Evolutionary conservation across 2,797 vertebrate genomes (phyloP).

Genomic region (Ctenochaetus hawaiiensis): DNA sequence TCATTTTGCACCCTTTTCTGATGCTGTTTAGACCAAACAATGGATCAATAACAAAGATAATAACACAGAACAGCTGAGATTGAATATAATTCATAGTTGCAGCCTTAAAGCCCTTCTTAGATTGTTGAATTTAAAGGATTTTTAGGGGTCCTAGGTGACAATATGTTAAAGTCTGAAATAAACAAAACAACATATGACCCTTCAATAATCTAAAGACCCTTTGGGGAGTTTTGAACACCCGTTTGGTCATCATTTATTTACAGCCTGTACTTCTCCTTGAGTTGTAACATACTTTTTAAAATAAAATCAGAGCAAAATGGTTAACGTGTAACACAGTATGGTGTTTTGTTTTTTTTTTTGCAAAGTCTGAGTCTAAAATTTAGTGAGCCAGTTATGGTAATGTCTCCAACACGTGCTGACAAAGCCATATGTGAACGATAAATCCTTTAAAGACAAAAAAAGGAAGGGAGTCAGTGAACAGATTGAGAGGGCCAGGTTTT

Average conservation of each 20-base stretch:
- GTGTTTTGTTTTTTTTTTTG: neutral
- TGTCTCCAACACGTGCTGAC: constrained; percentile 28
- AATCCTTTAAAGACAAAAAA: constrained; percentile 20
- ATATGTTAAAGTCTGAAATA: neutral
- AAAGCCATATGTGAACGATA: constrained; percentile 33
- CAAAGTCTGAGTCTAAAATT: neutral
- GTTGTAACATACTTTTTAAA: too few relatives aligned
- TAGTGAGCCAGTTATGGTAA: neutral
- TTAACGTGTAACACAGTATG: too few relatives aligned
- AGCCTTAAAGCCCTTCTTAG: neutral
- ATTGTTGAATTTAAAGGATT: neutral
- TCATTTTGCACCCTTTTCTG: neutral
- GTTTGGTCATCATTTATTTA: neutral
- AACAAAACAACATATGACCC: neutral
- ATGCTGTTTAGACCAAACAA: neutral
- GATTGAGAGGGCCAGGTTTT: constrained; percentile 56
- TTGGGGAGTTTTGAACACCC: too few relatives aligned
- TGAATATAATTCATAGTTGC: neutral
- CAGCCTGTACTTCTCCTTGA: neutral
- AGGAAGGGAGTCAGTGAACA: constrained; percentile 40
- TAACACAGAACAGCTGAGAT: neutral
- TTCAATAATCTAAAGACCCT: neutral
- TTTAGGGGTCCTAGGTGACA: neutral
- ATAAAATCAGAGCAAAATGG: too few relatives aligned
- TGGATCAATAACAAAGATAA: neutral